These are phyloP conservation scores for Phalacrocorax brasilianus DNA, from an alignment of 2,113 vertebrate species.

Conservation along the genomic window DNA sequence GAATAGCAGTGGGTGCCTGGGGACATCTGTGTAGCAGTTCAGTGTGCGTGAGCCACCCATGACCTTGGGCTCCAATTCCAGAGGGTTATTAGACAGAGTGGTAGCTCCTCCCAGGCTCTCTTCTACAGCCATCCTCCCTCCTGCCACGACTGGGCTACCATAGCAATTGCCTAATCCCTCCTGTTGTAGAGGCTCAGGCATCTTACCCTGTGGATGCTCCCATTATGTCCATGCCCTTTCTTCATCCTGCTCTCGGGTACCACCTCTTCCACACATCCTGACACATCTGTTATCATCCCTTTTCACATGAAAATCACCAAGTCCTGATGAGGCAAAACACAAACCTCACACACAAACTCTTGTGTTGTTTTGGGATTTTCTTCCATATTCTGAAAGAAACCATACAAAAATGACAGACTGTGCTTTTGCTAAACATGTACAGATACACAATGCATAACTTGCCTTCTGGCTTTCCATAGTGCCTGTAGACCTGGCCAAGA, in stretches of 20 bases:
- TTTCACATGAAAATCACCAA: neutral
- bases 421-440: neutral
- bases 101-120: neutral
- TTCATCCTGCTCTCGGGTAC: neutral
- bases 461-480: neutral
- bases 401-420: neutral
- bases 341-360: neutral
- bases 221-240: accelerated
- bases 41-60: neutral
- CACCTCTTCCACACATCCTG: neutral
- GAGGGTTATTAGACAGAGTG: neutral
- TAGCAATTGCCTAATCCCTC: neutral
- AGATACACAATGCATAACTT: neutral
- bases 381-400: neutral
- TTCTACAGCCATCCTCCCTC: neutral
- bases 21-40: neutral
- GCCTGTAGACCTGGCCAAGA: neutral
- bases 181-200: neutral
- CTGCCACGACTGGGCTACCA: neutral
- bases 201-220: neutral
- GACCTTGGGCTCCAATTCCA: neutral
- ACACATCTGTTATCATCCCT: neutral
- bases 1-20: neutral
- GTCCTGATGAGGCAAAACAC: neutral
- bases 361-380: neutral